Evolutionary conservation across 1,140 invertebrate genomes (phyloP), one percentile per base, ranked within the genome.

Genomic region (Tetramorium alpestre): DNA sequence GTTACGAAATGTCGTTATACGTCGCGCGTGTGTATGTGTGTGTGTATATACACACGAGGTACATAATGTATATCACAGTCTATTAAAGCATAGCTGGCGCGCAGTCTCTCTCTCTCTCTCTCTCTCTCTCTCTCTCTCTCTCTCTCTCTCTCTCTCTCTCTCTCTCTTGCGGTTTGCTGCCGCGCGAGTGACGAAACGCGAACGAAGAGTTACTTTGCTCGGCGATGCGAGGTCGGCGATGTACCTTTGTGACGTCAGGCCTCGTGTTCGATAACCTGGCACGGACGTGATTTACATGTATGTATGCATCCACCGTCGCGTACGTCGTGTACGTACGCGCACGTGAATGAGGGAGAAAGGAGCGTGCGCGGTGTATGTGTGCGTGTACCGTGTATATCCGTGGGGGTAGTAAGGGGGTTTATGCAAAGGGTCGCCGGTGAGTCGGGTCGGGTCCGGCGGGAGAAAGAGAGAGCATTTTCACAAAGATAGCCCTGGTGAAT

Each of bases 221-320:
- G 90, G 87, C 94, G 93, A 94, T 93, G 93, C 93, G 93, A 93
- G 90, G 69, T 67, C 64, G 77, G n/a, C 92, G 93, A 94, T 94
- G 93, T 92, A 93, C 94, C 91, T 94, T 92, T 92, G 90, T 95
- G 94, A 95, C 94, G 94, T 95, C 93, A 94, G 89, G 91, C 87
- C 93, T 93, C 93, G 94, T 94, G 93, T 93, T 93, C 92, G 92
- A 93, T 93, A 93, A 93, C 92, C 91, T 88, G 88, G 58, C 89
- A 92, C 78, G 89, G 82, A 89, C 85, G 65, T 91, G 92, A 93
- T 89, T 90, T 90, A 88, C 86, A 88, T 88, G 49, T 25, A 41
- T 28, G 13, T n/a, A 70, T 51, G 16, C 11, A 77, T 41, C 51
- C 51, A 56, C 10, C 38, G 54, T 1, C n/a, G 41, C 44, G n/a